Base-by-base conservation (phyloP, 2,113 vertebrate species). In the Orycteropus afer region DNA sequence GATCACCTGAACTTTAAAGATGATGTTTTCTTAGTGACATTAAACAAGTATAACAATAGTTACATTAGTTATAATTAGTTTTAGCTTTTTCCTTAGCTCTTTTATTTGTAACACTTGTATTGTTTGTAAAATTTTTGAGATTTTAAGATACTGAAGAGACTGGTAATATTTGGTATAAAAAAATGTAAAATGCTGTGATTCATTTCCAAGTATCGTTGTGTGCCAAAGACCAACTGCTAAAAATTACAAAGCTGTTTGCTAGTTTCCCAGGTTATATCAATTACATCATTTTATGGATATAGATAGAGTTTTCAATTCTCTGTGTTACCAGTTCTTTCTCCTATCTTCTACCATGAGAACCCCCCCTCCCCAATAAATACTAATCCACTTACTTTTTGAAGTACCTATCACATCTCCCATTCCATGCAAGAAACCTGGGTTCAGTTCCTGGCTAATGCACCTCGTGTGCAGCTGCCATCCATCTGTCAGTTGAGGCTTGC, bases 151-250 rank as follows among this genome's bases (percentile, higher is more conserved):
- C 11, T 37, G 7, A 23, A 90, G 69, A 90, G 22, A 22, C 42
- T 79, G 40, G 25, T 89, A n/a, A 34, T 45, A 74, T 78, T 93
- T 86, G 76, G n/a, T 87, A 59, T 61, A 18, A 80, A 18, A 80
- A 84, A 94, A 71, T 80, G 40, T 47, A 91, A 83, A 80, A n/a
- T 67, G 34, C 79, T 84, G 9, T 74, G 53, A 93, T 79, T 95
- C 34, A 63, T 95, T 96, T 90, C 29, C 17, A 90, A 77, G 8
- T 85, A 40, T 37, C 10, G 1, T 57, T 90, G 53, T 71, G 32
- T 86, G 67, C 81, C 76, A 92, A 13, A 94, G 45, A 96, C 34
- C 22, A 86, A 2, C 47, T 86, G 67, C 49, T 81, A 86, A 92
- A 89, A 89, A 45, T 91, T 74, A 67, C 34, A 71, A 45, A 74